Base-by-base conservation (phyloP, 2,113 vertebrate genomes). In the Cyphomyrus plagiostoma region DNA sequence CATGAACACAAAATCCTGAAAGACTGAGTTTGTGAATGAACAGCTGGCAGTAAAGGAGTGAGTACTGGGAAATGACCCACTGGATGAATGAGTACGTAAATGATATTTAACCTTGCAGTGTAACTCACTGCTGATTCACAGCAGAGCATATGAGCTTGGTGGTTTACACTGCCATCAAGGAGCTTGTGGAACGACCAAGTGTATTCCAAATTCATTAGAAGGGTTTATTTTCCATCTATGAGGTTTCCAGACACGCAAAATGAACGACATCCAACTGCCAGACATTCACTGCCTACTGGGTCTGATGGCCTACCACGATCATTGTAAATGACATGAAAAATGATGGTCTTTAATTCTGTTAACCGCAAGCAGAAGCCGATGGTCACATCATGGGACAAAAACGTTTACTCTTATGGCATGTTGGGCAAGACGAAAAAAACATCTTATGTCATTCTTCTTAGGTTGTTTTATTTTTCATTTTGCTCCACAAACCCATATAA, bases 351-450 rank as follows among this genome's bases (percentile, higher is more conserved):
- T 80, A 80, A 80, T 80, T 80, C 74, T 80, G 74, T 42, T 80
- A 80, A 80, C 74, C 74, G 6, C 74, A 80, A 80, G 74, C 74
- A 80, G 74, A 80, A 80, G 74, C 74, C 74, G 30, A 80, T 19
- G 35, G 74, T 80, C 74, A 80, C 74, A 80, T 80, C 74, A 80
- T 80, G 30, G 74, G 74, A 80, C 30, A 80, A 80, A 80, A 80
- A 80, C 74, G 45, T 49, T 48, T 26, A 86, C 45, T 48, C 83
- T 86, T 50, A 49, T 26, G 83, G 82, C 74, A 80, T 49, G 82
- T 26, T 86, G 83, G n/a, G 45, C 42, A 49, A 48, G 21, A 49
- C 46, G 83, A 80, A 48, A 48, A 48, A 86, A 80, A 80, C 74
- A 80, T 42, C 83, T 86, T 50, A 26, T 49, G 83, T 86, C 83